Evolutionary conservation across 2,797 vertebrate species (phyloP).

Genomic region (Rousettus madagascariensis): DNA sequence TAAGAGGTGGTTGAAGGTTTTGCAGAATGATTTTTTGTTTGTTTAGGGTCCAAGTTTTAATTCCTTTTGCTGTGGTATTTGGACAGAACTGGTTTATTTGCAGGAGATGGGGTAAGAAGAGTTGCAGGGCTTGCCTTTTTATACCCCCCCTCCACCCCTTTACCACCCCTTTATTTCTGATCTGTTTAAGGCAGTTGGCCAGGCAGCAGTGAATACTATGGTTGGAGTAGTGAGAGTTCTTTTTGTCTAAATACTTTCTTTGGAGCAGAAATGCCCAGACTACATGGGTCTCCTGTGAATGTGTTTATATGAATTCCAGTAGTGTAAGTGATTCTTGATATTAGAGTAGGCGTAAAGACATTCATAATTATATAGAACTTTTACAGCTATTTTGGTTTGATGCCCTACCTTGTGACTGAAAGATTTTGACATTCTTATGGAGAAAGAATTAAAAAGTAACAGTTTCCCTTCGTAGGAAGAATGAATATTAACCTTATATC

Average conservation of each 20-base stretch:
- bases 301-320: slow-evolving; percentile 46
- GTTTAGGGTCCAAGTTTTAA: not conserved
- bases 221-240: not conserved
- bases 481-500: slow-evolving; percentile 48
- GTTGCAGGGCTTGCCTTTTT: not conserved
- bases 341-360: not conserved
- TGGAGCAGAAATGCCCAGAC: not conserved
- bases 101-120: not conserved
- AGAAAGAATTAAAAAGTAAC: slow-evolving; percentile 38
- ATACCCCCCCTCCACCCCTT: accelerated
- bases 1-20: not conserved
- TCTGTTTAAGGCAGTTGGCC: not conserved
- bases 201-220: not conserved
- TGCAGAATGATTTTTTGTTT: not conserved
- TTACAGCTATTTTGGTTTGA: slow-evolving; percentile 37
- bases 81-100: not conserved
- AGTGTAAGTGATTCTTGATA: not conserved
- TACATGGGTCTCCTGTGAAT: not conserved
- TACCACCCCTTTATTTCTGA: accelerated
- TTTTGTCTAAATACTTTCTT: not conserved
- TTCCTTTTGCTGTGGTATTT: not conserved
- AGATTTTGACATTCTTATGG: slow-evolving; percentile 36
- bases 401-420: slow-evolving; percentile 35
- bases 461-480: not conserved
- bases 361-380: not conserved